Conservation (phyloP, 37 sponge, comb jelly and placozoan species). For the Amphimedon queenslandica region DNA sequence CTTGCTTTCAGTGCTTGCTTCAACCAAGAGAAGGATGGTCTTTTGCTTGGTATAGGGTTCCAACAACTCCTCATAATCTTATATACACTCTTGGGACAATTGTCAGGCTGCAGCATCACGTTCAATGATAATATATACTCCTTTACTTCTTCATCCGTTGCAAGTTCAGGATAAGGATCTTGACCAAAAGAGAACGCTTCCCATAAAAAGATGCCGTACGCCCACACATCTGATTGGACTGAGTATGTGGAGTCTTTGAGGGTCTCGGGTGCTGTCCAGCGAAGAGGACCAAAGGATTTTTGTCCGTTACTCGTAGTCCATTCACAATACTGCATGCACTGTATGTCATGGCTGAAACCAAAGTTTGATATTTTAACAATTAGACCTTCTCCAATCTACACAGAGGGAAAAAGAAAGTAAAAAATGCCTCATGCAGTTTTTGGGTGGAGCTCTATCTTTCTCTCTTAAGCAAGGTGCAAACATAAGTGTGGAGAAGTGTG, state of each 20-base stretch:
- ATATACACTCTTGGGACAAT: slow-evolving; percentile 42
- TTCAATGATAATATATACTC: slow-evolving; percentile 21
- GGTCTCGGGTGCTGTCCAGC: slow-evolving; percentile 69
- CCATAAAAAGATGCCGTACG: slow-evolving; percentile 64
- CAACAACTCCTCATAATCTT: slow-evolving; percentile 47
- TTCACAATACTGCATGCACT: slow-evolving; percentile 61
- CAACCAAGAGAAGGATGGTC: slow-evolving; percentile 8
- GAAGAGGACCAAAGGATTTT: slow-evolving; percentile 42
- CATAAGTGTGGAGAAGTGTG: background rate
- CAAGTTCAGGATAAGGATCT: slow-evolving; percentile 36
- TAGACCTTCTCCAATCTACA: slow-evolving; percentile 51
- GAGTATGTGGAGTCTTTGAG: slow-evolving; percentile 48
- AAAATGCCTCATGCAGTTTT: no score
- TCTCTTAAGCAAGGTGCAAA: background rate
- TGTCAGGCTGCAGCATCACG: slow-evolving; percentile 18
- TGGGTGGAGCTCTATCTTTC: no score
- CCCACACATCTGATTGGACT: slow-evolving; percentile 58
- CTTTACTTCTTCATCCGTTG: slow-evolving; percentile 43
- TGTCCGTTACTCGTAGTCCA: slow-evolving; percentile 14
- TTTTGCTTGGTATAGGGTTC: slow-evolving; percentile 21
- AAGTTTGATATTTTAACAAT: slow-evolving; percentile 68
- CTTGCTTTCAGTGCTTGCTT: background rate
- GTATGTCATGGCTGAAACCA: slow-evolving; percentile 46
- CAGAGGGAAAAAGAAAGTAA: background rate
- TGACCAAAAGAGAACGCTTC: slow-evolving; percentile 48